Evolutionary conservation across 2,888 invertebrate genomes (phyloP), one percentile per base, ranked within the genome.

Genomic region (Sericinus montela): DNA sequence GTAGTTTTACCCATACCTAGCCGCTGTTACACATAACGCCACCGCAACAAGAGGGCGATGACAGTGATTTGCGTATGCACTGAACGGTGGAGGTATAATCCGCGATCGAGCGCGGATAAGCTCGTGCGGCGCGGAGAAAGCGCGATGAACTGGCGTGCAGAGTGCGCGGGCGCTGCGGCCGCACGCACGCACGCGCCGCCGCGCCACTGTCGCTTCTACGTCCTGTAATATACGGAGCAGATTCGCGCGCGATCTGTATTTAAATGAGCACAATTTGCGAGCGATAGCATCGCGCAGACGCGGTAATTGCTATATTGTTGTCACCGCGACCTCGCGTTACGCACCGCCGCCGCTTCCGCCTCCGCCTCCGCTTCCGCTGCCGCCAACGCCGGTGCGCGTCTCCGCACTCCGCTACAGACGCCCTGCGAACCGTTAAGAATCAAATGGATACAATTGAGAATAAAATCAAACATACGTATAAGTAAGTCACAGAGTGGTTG

Each of bases 301-400:
- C 60, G 54, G 51, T 62, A 62, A 62, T 62, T 62, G 57, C 54
- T 49, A 58, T 58, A 58, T 58, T 52, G 59, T 57, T 60, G 62
- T 58, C 57, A 50, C 59, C 52, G 52, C 46, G 38, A 45, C 48
- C 48, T 48, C 45, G 51, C 52, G 44, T 49, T 43, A 45, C 54
- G 51, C 52, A 41, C 50, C 41, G 46, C 52, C 45, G 43, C 34
- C 30, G 23, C 41, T 47, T 34, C 45, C 40, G 51, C 19, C 19
- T 3, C 19, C 19, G 19, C 19, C 19, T 2, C 19, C 19, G 19
- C 19, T 44, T 35, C 47, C 28, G 39, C 41, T 35, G 23, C 28
- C 19, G 5, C 34, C 30, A 29, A 38, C 49, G 38, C 45, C 40
- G 51, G 44, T 36, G 23, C 46, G 11, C 46, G 43, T 45, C 28